Percentiles rank a stretch among this genome's conserved stretches.
phyloP scores from a whole-genome alignment of 2,888 invertebrate genomes.

The Sipha maydis region DNA sequence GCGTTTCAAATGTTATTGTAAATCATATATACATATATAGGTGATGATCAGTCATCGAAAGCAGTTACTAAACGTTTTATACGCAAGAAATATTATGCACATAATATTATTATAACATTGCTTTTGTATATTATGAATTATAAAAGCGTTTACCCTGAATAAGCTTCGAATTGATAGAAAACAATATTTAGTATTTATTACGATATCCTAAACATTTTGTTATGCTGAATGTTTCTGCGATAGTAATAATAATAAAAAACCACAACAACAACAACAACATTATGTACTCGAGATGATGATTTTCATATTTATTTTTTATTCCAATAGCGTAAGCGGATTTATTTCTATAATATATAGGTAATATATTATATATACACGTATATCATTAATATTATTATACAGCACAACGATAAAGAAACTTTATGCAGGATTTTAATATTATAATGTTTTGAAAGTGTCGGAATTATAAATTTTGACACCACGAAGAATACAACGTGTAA shows the following conservation, averaged over 20 bases:
- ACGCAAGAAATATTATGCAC: neutral
- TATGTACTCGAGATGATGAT: neutral
- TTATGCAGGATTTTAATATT: too few species aligned
- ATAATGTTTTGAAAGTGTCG: too few species aligned
- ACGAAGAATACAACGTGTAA: too few species aligned
- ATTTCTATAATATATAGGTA: neutral
- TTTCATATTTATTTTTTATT: slow-evolving; percentile 10
- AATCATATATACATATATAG: neutral
- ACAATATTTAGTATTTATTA: slow-evolving; percentile 30
- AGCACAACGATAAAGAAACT: too few species aligned
- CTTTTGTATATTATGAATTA: neutral
- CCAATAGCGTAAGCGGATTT: neutral
- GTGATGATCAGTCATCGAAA: neutral
- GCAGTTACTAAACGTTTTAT: neutral
- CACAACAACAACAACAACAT: neutral
- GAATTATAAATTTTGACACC: too few species aligned
- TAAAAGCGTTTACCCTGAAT: slow-evolving; percentile 6
- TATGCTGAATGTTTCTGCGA: neutral
- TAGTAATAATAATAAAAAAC: slow-evolving; percentile 10
- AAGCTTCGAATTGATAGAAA: slow-evolving; percentile 20
- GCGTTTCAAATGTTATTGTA: neutral
- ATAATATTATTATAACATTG: slow-evolving; percentile 10
- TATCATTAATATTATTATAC: too few species aligned
- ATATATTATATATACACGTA: too few species aligned
- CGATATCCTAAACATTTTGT: neutral